These are phyloP conservation scores for Drosophila nigrodunni DNA, from an alignment of 1,140 invertebrate species.

Conservation along the genomic window DNA sequence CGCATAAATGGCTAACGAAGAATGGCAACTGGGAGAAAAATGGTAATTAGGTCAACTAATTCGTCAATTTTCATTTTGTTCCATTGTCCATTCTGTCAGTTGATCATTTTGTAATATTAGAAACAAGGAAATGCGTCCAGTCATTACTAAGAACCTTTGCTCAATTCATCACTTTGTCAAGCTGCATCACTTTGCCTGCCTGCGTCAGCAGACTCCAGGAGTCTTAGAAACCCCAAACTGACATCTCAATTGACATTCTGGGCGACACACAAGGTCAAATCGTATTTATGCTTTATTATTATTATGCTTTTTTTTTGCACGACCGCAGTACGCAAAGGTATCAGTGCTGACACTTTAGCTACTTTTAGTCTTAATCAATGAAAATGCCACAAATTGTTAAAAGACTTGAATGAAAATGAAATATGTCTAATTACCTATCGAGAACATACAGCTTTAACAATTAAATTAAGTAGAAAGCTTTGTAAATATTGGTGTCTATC, in stretches of 20 bases:
- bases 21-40: not conserved
- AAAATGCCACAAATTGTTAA: too few relatives aligned
- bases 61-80: slow-evolving; percentile 2
- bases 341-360: too few relatives aligned
- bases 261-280: slow-evolving; percentile 65
- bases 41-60: slow-evolving; percentile 58
- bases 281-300: slow-evolving; percentile 56
- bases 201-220: not conserved
- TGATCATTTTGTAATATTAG: not conserved
- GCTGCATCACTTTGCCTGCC: slow-evolving; percentile 10
- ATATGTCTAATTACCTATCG: too few relatives aligned
- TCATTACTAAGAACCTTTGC: slow-evolving; percentile 41
- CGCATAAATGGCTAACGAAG: slow-evolving; percentile 2
- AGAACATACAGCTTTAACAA: too few relatives aligned
- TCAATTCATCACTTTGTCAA: slow-evolving; percentile 26
- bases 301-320: slow-evolving; percentile 11
- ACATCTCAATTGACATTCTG: slow-evolving; percentile 59
- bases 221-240: slow-evolving; percentile 11
- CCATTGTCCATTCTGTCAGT: not conserved
- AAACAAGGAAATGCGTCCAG: slow-evolving; percentile 14
- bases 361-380: too few relatives aligned
- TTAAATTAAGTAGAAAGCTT: too few relatives aligned
- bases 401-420: too few relatives aligned
- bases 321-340: not conserved
- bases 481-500: too few relatives aligned